phyloP scores from a whole-genome alignment of 2,113 vertebrate species.

The Aptenodytes forsteri region DNA sequence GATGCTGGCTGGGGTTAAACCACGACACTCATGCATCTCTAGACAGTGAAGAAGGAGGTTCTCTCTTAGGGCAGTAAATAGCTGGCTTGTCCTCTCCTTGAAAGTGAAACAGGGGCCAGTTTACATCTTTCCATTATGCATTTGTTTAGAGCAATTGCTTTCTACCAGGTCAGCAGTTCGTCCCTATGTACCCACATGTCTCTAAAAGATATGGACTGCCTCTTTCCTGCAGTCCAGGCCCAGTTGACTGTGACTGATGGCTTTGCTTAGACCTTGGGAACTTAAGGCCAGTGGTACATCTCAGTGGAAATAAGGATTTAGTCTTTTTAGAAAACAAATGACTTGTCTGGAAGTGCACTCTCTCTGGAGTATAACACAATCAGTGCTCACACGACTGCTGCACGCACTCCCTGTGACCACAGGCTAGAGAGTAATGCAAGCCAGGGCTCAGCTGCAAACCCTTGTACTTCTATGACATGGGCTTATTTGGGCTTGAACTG shows the following conservation, averaged over 20 bases:
- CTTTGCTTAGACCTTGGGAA: background rate
- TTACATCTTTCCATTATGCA: background rate
- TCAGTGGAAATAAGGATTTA: background rate
- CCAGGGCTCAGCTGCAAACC: background rate
- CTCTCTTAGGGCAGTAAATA: background rate
- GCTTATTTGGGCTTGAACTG: background rate
- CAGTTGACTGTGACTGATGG: background rate
- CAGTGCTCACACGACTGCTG: background rate
- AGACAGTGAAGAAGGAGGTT: background rate
- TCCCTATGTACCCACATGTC: background rate
- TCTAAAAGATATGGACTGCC: background rate
- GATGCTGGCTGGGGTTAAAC: too few relatives aligned
- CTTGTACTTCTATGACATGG: rapidly evolving
- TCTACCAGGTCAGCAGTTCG: background rate
- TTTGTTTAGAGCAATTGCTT: background rate
- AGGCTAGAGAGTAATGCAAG: background rate
- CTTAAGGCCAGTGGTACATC: background rate
- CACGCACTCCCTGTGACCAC: background rate
- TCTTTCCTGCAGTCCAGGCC: background rate
- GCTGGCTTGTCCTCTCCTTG: background rate
- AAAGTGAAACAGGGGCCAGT: background rate
- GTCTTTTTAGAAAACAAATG: background rate
- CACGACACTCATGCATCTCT: background rate
- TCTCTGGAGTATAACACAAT: background rate
- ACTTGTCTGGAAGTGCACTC: background rate